Percentiles rank a stretch among this genome's conserved stretches.
phyloP scores from a whole-genome alignment of 2,113 vertebrate genomes.

The Chelonoidis abingdonii region DNA sequence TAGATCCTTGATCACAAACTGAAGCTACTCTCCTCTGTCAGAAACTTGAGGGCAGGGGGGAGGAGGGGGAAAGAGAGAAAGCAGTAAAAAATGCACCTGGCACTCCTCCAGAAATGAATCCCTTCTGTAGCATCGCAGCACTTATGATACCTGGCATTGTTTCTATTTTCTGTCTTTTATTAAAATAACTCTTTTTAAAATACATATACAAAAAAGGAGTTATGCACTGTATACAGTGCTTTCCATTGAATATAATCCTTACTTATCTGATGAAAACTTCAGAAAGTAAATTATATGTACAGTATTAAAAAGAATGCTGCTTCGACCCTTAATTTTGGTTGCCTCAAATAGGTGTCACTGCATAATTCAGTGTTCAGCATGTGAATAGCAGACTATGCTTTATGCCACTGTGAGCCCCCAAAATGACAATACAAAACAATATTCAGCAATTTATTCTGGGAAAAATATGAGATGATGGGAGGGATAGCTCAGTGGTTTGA shows the following conservation, averaged over 20 bases:
- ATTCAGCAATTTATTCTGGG: constrained; percentile 39
- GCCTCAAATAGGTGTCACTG: background rate
- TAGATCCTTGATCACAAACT: background rate
- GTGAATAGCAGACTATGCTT: background rate
- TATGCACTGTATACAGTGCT: background rate
- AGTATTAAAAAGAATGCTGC: constrained; percentile 45
- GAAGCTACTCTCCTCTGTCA: background rate
- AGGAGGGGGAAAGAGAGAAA: background rate
- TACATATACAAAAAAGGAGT: background rate
- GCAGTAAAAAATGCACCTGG: background rate
- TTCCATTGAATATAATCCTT: constrained; percentile 25
- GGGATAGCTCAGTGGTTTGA: too few relatives aligned
- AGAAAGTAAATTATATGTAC: constrained; percentile 30
- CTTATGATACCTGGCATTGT: background rate
- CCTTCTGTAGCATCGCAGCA: background rate
- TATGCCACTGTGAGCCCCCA: background rate
- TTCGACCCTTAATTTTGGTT: constrained; percentile 62
- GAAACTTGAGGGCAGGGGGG: background rate
- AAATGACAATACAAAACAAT: constrained; percentile 59
- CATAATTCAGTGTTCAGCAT: constrained; percentile 19
- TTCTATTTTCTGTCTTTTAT: background rate
- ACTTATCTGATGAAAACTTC: constrained; percentile 55
- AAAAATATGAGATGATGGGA: background rate
- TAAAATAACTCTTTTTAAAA: background rate
- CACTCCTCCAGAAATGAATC: background rate